phyloP scores from a whole-genome alignment of 1,140 invertebrate genomes.

The Rhynchophorus ferrugineus region DNA sequence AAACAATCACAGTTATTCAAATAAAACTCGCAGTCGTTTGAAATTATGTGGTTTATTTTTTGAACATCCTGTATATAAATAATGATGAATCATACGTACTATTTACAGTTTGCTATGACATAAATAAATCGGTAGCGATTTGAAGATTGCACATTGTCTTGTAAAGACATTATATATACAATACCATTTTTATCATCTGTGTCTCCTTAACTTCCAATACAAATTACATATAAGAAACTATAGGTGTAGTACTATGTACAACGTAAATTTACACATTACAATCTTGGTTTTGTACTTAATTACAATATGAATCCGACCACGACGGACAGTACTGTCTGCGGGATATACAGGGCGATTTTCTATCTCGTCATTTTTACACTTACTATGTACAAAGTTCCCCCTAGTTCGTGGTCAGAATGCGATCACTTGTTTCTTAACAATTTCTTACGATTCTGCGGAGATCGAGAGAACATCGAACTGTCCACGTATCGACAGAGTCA shows the following conservation, averaged over 20 bases:
- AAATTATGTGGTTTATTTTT: not conserved
- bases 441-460: too few relatives aligned
- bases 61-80: not conserved
- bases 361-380: too few relatives aligned
- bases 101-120: not conserved
- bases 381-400: too few relatives aligned
- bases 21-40: too few relatives aligned
- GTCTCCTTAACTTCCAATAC: not conserved
- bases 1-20: too few relatives aligned
- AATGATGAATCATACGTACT: not conserved
- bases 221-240: not conserved
- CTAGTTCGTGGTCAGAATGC: too few relatives aligned
- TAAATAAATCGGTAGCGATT: constrained; percentile 13
- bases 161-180: constrained; percentile 22
- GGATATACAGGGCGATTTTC: too few relatives aligned
- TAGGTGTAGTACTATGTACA: not conserved
- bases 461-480: too few relatives aligned
- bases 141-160: constrained; percentile 37
- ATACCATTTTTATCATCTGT: not conserved
- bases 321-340: too few relatives aligned
- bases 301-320: constrained; percentile 28
- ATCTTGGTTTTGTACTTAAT: constrained; percentile 35
- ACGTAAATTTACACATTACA: constrained; percentile 19
- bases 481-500: too few relatives aligned
- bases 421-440: too few relatives aligned